A percentile compares a stretch with the other conserved stretches of the same genome.
Evolutionary conservation across 2,888 invertebrate genomes (phyloP).

Genomic region (Cheilosia pagana): DNA sequence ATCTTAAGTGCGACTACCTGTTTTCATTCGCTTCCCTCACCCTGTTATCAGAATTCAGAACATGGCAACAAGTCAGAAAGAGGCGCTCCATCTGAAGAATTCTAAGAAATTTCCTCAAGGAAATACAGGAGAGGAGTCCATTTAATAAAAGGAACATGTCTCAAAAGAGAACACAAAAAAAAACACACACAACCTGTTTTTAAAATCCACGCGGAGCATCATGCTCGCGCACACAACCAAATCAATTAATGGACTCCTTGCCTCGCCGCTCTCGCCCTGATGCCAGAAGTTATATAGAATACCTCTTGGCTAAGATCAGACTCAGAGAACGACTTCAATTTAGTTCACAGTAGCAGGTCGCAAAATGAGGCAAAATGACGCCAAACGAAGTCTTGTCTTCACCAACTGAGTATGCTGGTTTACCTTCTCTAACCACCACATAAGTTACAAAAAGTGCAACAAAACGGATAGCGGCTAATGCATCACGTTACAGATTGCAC

Average conservation of each 20-base stretch:
- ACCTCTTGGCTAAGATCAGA: neutral
- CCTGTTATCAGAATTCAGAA: constrained; percentile 51
- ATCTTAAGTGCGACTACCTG: constrained; percentile 69
- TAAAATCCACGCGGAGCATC: constrained; percentile 28
- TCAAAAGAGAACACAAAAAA: constrained; percentile 5
- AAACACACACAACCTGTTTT: constrained; percentile 40
- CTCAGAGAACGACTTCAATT: neutral
- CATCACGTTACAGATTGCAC: constrained; percentile 30
- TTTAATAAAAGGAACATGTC: constrained; percentile 62
- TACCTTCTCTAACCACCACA: constrained; percentile 12
- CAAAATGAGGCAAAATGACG: constrained; percentile 1
- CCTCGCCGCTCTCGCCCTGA: constrained; percentile 5
- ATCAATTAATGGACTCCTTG: constrained; percentile 60
- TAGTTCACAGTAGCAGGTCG: neutral
- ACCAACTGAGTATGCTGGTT: too few species aligned
- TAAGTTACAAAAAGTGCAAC: constrained; percentile 12
- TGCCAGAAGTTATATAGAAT: neutral
- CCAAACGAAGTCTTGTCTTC: neutral
- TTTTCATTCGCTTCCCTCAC: constrained; percentile 51
- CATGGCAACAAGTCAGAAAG: constrained; percentile 13
- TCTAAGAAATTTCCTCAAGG: constrained; percentile 61
- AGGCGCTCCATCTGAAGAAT: constrained; percentile 58
- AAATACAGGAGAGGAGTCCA: constrained; percentile 42
- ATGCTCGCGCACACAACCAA: constrained; percentile 52
- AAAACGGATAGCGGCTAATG: constrained; percentile 32